A percentile compares a stretch with the other conserved stretches of the same genome.
Evolutionary conservation across 2,113 vertebrate species (phyloP).

Genomic region (Aegotheles bennettii): DNA sequence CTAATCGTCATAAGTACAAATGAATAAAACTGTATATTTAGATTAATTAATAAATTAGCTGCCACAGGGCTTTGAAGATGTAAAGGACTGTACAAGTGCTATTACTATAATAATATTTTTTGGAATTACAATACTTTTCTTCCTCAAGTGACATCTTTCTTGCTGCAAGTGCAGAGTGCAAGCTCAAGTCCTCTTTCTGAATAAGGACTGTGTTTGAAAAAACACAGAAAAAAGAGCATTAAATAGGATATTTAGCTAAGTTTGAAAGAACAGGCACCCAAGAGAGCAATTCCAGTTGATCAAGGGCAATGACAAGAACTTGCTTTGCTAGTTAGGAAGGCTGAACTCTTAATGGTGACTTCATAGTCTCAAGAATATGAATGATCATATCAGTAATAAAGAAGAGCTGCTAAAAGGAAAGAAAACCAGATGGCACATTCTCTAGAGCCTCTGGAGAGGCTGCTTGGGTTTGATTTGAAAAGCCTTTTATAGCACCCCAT

Average conservation of each 20-base stretch:
- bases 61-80: not conserved
- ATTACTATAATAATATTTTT: conserved; percentile 17
- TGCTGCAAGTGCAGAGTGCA: not conserved
- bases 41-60: conserved; percentile 17
- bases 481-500: not conserved
- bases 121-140: not conserved
- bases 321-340: not conserved
- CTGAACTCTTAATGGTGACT: not conserved
- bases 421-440: not conserved
- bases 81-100: not conserved
- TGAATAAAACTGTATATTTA: not conserved
- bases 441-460: not conserved
- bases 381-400: not conserved
- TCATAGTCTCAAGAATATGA: not conserved
- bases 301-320: not conserved
- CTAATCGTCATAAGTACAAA: not conserved
- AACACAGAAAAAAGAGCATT: not conserved
- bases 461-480: conserved; percentile 17
- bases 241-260: not conserved
- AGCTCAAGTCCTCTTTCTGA: not conserved
- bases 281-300: not conserved
- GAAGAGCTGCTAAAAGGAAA: not conserved
- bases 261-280: not conserved
- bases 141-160: not conserved
- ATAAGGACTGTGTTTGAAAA: not conserved